Evolutionary conservation across 2,888 invertebrate species (phyloP), one percentile per base, ranked within the genome.

Genomic region (Drosophila cognata): DNA sequence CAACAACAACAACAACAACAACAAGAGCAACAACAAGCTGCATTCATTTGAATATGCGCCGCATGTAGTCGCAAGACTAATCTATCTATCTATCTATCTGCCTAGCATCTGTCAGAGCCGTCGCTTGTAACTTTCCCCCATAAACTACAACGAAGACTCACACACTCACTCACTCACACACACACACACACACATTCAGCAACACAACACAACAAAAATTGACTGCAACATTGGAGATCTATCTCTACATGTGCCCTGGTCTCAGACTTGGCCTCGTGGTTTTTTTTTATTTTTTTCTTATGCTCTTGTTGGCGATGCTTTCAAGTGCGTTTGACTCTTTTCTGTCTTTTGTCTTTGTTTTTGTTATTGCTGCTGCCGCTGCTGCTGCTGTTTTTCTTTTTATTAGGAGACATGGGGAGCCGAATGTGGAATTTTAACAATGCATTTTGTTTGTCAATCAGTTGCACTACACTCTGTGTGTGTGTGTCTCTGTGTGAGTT

Each of bases 51-150:
- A 88, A 86, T 88, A 90, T 72, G 71, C 72, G 64, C 66, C 81
- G 62, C 77, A 68, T 81, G 78, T 78, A 77, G 81, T 70, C 77
- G 81, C 77, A 68, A 55, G 50, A 56, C 62, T 51, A 72, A 63
- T 60, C 77, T 76, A 67, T 62, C 74, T 72, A 75, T 74, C 68
- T 85, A 85, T 68, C 72, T 87, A 76, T 68, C 85, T 82, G 89
- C 81, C 88, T 87, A 88, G 82, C 85, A 79, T 87, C 88, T 84
- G 84, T 88, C 89, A 87, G 82, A 72, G 79, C 71, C 72, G 79
- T 81, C 77, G 89, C 75, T 79, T 64, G 88, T 82, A 87, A 90
- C 87, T 87, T 87, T 87, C 87, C 90, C 87, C 90, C 88, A 87
- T 87, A 87, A 87, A 89, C 85, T 52, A 85, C 73, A 7, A 13